Evolutionary conservation across 1,140 invertebrate genomes (phyloP), one percentile per base, ranked within the genome.

Genomic region (Lepidostoma basale): DNA sequence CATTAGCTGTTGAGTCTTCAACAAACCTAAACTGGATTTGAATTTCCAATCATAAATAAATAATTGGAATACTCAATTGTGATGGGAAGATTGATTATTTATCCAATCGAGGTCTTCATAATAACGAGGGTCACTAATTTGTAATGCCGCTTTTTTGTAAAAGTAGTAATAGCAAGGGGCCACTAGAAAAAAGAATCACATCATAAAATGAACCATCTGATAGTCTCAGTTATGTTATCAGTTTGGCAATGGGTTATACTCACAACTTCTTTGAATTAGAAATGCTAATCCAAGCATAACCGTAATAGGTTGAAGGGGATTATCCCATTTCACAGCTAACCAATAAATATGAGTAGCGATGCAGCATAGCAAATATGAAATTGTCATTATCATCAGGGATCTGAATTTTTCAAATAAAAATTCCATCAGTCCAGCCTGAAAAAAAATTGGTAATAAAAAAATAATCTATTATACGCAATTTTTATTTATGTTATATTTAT

Each of bases 111-210:
- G 85, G 71, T 88, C 87, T 77, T 91, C 88, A 73, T 91, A 90
- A 74, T 90, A 90, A 62, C 88, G 83, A 5, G 89, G 90, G 79
- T 92, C 90, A 68, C 87, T 87, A 52, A 92, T 87, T 67, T 85
- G 80, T 39, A 92, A 75, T 1, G 88, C 86, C 25, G 90, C 87
- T 70, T 88, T 83, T 77, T 92, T 92, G 77, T 88, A 90, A 63
- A 86, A 86, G 71, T 90, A 90, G 77, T 91, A 92, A 77, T 91
- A 91, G 54, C 89, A 83, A 12, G 89, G 86, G 28, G 89, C 87
- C 79, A 88, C 90, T 92, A 73, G 40, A 83, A 80, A 69, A 9
- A 67, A 26, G 33, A 56, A 36, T n/a, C 3, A 52, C 23, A 56
- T 3, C 2, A 56, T 30, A 30, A 18, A 3, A 28, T 16, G 10